Evolutionary conservation across 2,113 vertebrate genomes (phyloP).

Genomic region (Chionis minor): DNA sequence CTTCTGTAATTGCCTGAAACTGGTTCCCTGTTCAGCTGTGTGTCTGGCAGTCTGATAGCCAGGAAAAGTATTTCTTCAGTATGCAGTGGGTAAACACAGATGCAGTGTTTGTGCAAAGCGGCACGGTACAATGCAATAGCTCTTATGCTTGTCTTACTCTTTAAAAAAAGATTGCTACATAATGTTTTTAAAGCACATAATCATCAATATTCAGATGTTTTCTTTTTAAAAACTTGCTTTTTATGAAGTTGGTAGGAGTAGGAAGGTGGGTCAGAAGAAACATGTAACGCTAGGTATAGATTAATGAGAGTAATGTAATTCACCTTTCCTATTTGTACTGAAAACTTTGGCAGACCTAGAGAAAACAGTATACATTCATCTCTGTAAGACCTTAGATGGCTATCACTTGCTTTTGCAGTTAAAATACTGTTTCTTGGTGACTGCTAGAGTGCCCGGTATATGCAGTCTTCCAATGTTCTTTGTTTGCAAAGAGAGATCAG

Average conservation of each 20-base stretch:
- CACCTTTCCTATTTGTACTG: neutral
- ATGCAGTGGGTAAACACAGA: rapidly evolving
- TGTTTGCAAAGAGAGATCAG: neutral
- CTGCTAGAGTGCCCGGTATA: neutral
- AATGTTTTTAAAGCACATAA: neutral
- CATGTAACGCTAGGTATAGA: neutral
- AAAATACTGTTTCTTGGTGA: neutral
- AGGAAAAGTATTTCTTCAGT: neutral
- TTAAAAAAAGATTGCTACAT: neutral
- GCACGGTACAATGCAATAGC: neutral
- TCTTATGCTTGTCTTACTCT: neutral
- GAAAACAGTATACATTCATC: neutral
- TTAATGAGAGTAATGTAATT: neutral
- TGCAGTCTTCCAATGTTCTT: neutral
- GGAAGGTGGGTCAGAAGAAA: neutral
- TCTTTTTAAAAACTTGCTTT: neutral
- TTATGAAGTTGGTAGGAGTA: neutral
- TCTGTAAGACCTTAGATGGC: neutral
- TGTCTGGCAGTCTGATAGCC: neutral
- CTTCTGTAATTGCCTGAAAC: neutral
- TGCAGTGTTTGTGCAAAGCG: neutral
- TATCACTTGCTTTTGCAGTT: neutral
- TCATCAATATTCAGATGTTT: neutral
- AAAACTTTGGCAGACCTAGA: neutral
- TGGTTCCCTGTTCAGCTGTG: neutral